Conservation (phyloP, 1,140 invertebrate genomes). For the Pogonomyrmex barbatus region DNA sequence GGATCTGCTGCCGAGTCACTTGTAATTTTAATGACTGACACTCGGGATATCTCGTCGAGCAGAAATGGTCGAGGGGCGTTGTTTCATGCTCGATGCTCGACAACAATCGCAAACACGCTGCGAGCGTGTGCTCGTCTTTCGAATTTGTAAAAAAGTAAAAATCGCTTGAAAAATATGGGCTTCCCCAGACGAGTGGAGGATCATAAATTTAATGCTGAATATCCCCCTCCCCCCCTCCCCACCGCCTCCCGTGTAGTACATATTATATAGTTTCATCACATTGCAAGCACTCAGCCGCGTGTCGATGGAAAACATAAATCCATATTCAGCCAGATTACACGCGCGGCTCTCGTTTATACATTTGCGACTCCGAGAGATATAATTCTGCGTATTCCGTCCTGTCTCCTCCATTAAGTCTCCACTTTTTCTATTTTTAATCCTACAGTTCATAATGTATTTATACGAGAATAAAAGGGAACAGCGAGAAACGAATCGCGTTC, state of each 20-base stretch:
- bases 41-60: not conserved
- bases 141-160: not conserved
- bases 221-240: not conserved
- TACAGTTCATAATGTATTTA: conserved; percentile 47
- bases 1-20: conserved; percentile 8
- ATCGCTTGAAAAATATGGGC: conserved; percentile 8
- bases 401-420: conserved; percentile 45
- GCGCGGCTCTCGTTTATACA: conserved; percentile 61
- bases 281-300: conserved; percentile 41
- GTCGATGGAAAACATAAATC: conserved; percentile 71
- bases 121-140: not conserved
- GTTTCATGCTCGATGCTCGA: not conserved
- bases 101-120: not conserved
- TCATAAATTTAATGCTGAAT: conserved; percentile 51
- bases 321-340: conserved; percentile 75
- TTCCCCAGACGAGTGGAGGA: not conserved
- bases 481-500: not conserved
- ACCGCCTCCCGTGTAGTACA: not conserved
- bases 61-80: not conserved
- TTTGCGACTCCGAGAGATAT: conserved; percentile 53
- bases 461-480: conserved; percentile 17
- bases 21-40: conserved; percentile 43
- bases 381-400: conserved; percentile 40
- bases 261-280: conserved; percentile 55
- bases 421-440: conserved; percentile 58